A percentile compares a stretch with the other conserved stretches of the same genome.
Evolutionary conservation across 2,888 invertebrate species (phyloP).

Genomic region (Julus scanicus): DNA sequence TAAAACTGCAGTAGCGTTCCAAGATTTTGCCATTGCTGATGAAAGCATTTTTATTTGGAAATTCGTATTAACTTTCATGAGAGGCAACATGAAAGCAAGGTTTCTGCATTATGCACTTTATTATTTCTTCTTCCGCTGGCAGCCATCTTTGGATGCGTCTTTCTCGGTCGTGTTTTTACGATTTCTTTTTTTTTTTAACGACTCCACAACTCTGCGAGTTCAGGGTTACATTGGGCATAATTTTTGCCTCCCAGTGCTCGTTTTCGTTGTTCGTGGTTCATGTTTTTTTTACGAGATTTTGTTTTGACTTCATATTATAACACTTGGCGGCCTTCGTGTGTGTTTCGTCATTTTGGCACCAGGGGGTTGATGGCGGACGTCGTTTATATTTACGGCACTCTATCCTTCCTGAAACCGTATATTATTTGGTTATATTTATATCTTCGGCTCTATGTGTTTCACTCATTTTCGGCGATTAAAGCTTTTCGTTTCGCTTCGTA

Average conservation of each 20-base stretch:
- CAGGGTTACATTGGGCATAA: conserved; percentile 14
- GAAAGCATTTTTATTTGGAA: too few species aligned
- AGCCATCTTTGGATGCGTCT: not conserved
- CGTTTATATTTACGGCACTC: conserved; percentile 1
- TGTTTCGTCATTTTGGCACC: not conserved
- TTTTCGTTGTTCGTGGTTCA: conserved; percentile 15
- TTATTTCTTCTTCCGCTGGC: not conserved
- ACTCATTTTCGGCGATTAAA: not conserved
- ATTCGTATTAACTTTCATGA: too few species aligned
- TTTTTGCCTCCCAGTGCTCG: not conserved
- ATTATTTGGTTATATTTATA: not conserved
- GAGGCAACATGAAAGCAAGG: not conserved
- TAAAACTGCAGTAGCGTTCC: too few species aligned
- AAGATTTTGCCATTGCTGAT: too few species aligned
- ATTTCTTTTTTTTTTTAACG: not conserved
- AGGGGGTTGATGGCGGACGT: conserved; percentile 15
- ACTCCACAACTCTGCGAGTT: not conserved
- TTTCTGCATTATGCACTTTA: not conserved
- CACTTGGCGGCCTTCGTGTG: conserved; percentile 1
- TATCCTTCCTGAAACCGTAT: conserved; percentile 10
- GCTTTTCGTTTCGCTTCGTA: conserved; percentile 6
- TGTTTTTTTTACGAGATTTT: not conserved
- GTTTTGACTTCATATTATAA: not conserved
- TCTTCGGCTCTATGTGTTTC: not conserved
- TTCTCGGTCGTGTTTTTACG: conserved; percentile 1